Conservation (phyloP, 2,888 invertebrate species). For the Syrphus vitripennis region DNA sequence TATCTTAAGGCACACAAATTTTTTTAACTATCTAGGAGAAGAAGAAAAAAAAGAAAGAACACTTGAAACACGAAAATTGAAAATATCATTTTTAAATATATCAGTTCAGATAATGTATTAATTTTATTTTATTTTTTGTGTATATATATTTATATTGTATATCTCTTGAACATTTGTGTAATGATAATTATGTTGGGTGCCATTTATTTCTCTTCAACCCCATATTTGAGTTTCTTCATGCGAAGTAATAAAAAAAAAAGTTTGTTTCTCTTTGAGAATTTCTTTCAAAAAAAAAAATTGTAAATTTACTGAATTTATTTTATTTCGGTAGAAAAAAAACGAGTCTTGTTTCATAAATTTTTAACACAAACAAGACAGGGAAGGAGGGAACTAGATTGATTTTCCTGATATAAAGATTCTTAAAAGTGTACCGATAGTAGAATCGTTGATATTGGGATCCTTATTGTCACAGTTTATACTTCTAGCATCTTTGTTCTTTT, state of each 20-base stretch:
- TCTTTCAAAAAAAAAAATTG: background rate
- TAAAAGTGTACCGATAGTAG: background rate
- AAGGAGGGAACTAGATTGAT: background rate
- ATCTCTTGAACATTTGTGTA: slow-evolving; percentile 17
- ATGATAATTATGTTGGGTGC: slow-evolving; percentile 6
- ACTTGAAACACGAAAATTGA: slow-evolving; percentile 18
- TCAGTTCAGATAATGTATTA: slow-evolving; percentile 33
- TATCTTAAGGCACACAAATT: slow-evolving; percentile 2
- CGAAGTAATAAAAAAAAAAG: slow-evolving; percentile 16
- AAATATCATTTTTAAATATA: slow-evolving; percentile 23
- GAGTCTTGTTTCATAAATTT: slow-evolving; percentile 1
- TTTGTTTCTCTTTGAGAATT: slow-evolving; percentile 25
- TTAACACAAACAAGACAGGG: background rate
- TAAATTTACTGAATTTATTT: background rate
- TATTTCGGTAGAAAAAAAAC: background rate
- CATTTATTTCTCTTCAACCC: background rate
- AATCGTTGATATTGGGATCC: background rate
- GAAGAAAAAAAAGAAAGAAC: background rate
- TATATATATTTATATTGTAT: slow-evolving; percentile 33
- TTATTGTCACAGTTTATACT: background rate
- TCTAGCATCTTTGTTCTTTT: background rate
- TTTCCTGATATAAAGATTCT: background rate
- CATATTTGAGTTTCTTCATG: background rate
- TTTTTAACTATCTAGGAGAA: background rate
- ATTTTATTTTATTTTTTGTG: slow-evolving; percentile 19